Evolutionary conservation across 2,113 vertebrate species (phyloP), one percentile per base, ranked within the genome.

Genomic region (Scomber colias): DNA sequence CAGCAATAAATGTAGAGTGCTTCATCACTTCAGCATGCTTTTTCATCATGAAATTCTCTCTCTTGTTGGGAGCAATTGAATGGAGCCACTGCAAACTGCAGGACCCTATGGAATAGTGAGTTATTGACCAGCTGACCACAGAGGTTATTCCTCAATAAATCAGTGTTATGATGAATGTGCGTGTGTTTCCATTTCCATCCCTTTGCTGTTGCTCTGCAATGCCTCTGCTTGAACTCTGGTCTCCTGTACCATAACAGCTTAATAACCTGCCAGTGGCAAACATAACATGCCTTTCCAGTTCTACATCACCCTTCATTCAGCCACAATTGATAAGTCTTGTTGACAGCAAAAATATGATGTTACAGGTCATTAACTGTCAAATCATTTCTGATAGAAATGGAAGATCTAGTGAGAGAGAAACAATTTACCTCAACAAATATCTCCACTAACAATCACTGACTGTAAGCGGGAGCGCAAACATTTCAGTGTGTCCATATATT

Each of bases 51-150:
- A 50, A 8, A 13, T 15, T 55, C 12, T 59, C n/a, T 57, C 19
- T 61, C 19, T 87, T 61, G 40, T 65, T 82, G 45, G 21, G 10
- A 78, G 71, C 17, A 80, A 77, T 21, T 60, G 45, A 82, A 87
- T 45, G 27, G 30, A 54, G 30, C 67, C 49, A 44, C 67, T 67
- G 61, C 69, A 83, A 73, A 77, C 64, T 65, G 49, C 71, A 55
- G 31, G 3, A 70, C 71, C 66, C 46, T 49, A 49, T 81, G 76
- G 76, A 75, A 59, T 66, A 55, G 69, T 65, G 81, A 86, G 67
- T 77, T 91, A 91, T 92, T 81, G 83, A 88, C 70, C 67, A 76
- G 75, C 75, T 89, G 77, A 82, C 66, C 70, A 27, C 51, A 61
- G 48, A 76, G 64, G 78, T 81, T 73, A 83, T 82, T 71, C 56